phyloP scores from a whole-genome alignment of 1,140 invertebrate species.

The Drosophila melanogaster region Release_6_plus_ISO1_MT NT_033779.5:5125001-5125500 shows the following conservation, averaged over 20 bases:
- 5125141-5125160: conserved; percentile 92
- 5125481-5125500: conserved; percentile 95
- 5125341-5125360: conserved; percentile 90
- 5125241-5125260: conserved; percentile 93
- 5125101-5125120: conserved; percentile 89
- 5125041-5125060: conserved; percentile 92
- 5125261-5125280: conserved; percentile 91
- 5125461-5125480: conserved; percentile 92
- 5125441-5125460: conserved; percentile 89
- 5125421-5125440: conserved; percentile 90
- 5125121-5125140: conserved; percentile 92
- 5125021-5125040: conserved; percentile 92
- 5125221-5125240: conserved; percentile 94
- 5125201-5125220: conserved; percentile 95
- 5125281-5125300: conserved; percentile 92
- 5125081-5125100: conserved; percentile 89
- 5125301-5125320: conserved; percentile 88
- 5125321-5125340: conserved; percentile 90
- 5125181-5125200: conserved; percentile 93
- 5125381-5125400: conserved; percentile 88
- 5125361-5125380: conserved; percentile 87
- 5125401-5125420: conserved; percentile 88
- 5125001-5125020: conserved; percentile 93
- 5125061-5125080: conserved; percentile 87
- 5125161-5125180: conserved; percentile 95